Evolutionary conservation across 2,113 vertebrate species (phyloP).

Genomic region (Callocephalon fimbriatum): DNA sequence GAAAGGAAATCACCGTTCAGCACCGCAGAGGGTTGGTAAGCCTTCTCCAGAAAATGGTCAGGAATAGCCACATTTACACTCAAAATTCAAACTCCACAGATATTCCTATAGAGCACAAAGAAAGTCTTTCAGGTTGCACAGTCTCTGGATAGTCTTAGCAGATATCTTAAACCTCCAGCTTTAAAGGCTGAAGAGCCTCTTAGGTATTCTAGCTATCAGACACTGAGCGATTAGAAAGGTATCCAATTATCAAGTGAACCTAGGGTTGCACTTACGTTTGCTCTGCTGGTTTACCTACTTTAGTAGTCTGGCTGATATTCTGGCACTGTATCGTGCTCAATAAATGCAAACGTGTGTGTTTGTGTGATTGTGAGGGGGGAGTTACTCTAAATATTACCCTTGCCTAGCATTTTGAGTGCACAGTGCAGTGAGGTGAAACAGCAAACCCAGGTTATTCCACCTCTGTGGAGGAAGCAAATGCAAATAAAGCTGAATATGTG

Average conservation of each 20-base stretch:
- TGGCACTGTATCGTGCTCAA: not conserved
- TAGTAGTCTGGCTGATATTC: not conserved
- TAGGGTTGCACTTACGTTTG: not conserved
- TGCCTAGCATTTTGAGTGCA: not conserved
- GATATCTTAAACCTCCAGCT: not conserved
- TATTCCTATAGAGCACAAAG: not conserved
- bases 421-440: not conserved
- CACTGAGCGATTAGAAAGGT: not conserved
- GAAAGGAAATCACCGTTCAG: not conserved
- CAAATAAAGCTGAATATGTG: not conserved
- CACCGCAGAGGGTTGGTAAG: not conserved
- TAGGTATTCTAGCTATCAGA: not conserved
- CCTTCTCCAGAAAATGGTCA: not conserved
- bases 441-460: not conserved
- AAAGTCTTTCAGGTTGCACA: not conserved
- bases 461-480: not conserved
- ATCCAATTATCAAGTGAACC: not conserved
- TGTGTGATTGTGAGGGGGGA: not conserved
- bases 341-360: not conserved
- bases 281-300: not conserved
- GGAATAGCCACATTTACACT: not conserved
- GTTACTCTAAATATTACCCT: not conserved
- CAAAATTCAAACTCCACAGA: not conserved
- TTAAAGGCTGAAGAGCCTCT: not conserved
- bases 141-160: not conserved